A percentile compares a stretch with the other conserved stretches of the same genome.
Evolutionary conservation across 2,888 invertebrate species (phyloP).

Genomic region (Coleophora flavipennella): DNA sequence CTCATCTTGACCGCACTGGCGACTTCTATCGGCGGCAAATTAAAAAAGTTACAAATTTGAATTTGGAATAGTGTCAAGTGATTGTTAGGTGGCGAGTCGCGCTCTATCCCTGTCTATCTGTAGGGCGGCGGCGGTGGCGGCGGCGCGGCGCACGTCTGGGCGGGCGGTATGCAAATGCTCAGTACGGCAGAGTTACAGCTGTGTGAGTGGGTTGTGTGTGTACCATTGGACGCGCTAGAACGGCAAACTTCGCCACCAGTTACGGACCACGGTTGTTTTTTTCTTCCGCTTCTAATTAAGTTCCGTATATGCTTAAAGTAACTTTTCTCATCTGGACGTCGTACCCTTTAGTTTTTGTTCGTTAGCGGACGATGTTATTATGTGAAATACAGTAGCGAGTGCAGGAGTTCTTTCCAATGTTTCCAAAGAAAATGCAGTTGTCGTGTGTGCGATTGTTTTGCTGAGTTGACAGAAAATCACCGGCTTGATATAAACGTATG

Average conservation of each 20-base stretch:
- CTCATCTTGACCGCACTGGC: too few species aligned
- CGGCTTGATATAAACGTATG: too few species aligned
- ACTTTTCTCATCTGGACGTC: constrained; percentile 65
- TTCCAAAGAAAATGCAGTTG: constrained; percentile 46
- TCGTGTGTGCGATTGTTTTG: constrained; percentile 47
- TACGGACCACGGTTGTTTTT: constrained; percentile 75
- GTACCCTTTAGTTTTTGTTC: constrained; percentile 48
- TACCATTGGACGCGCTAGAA: constrained; percentile 72
- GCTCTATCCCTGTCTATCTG: constrained; percentile 63
- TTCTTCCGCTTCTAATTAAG: constrained; percentile 71
- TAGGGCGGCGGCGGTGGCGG: constrained; percentile 67
- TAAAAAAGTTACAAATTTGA: constrained; percentile 12
- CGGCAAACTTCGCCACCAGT: constrained; percentile 73
- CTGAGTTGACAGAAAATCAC: constrained; percentile 11
- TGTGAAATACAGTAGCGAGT: constrained; percentile 59
- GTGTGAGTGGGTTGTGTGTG: constrained; percentile 54
- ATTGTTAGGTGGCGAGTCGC: constrained; percentile 26
- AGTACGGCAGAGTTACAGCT: constrained; percentile 53
- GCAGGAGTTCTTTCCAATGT: constrained; percentile 12
- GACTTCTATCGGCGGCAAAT: constrained; percentile 4
- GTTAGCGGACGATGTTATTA: constrained; percentile 43
- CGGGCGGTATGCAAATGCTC: constrained; percentile 74
- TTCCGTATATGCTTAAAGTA: constrained; percentile 71
- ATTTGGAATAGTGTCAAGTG: constrained; percentile 34
- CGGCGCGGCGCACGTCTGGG: constrained; percentile 69